A percentile compares a stretch with the other conserved stretches of the same genome.
phyloP scores from a whole-genome alignment of 1,140 invertebrate species.

The Hirudo medicinalis region DNA sequence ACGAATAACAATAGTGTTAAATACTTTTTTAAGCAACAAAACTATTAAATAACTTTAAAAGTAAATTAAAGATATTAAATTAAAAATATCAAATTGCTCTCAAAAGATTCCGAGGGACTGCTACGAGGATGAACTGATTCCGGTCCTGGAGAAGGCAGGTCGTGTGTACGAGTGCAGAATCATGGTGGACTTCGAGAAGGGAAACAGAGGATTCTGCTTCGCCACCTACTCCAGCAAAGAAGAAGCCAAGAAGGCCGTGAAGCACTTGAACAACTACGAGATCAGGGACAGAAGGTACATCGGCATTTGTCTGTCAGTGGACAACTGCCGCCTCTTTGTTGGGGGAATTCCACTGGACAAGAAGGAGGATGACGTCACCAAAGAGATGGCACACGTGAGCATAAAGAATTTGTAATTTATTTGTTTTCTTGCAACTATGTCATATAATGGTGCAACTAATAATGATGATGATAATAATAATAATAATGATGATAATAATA shows the following conservation, averaged over 20 bases:
- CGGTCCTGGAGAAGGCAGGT: slow-evolving; percentile 90
- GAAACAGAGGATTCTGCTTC: slow-evolving; percentile 95
- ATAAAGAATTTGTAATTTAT: too few species aligned
- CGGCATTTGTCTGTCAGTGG: slow-evolving; percentile 97
- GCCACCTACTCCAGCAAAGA: slow-evolving; percentile 87
- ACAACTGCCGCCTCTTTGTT: slow-evolving; percentile 98
- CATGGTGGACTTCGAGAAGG: slow-evolving; percentile 70
- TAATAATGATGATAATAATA: too few species aligned
- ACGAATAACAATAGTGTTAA: too few species aligned
- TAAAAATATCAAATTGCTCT: too few species aligned
- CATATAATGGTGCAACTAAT: too few species aligned
- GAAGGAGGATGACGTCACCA: slow-evolving; percentile 95
- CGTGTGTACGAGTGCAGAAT: slow-evolving; percentile 91
- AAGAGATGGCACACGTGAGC: slow-evolving; percentile 64
- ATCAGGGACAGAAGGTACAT: slow-evolving; percentile 97
- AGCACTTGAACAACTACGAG: slow-evolving; percentile 74
- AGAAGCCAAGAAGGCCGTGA: slow-evolving; percentile 78
- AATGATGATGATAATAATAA: too few species aligned
- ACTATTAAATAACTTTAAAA: too few species aligned
- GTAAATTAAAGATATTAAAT: too few species aligned
- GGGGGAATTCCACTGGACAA: slow-evolving; percentile 99
- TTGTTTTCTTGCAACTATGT: too few species aligned
- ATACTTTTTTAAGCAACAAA: too few species aligned
- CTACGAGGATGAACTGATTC: slow-evolving; percentile 96
- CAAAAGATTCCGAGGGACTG: slow-evolving; percentile 68